Base-by-base conservation (phyloP, 2,113 vertebrate genomes). In the Thryonomys swinderianus region DNA sequence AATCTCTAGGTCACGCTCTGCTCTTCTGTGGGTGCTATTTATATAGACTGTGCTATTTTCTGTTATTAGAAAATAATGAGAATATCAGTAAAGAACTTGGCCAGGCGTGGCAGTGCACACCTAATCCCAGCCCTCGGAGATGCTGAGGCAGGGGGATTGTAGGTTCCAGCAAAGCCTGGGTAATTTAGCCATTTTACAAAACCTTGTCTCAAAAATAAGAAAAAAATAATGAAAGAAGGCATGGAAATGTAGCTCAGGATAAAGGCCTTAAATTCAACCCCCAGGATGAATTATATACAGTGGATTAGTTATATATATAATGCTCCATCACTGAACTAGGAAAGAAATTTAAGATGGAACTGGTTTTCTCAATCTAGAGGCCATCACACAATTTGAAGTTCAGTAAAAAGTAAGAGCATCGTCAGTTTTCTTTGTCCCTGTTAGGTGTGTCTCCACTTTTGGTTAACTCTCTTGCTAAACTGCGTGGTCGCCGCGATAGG, bases 361-460 rank as follows among this genome's bases (percentile, higher is more conserved):
- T 89, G 48, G 11, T 90, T 32, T 76, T 93, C 18, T 66, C 11
- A 76, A 7, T 40, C 51, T 69, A n/a, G 0, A 67, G 82, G 11
- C 18, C 18, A 83, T 11, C 42, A 14, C 42, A 55, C 73, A 88
- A 85, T 4, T 32, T 32, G n/a, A 85, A 18, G 51, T n/a, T 80
- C 18, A 62, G 20, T 23, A 45, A 85, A 74, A 25, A 90, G 45
- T 80, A 51, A 18, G 12, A 23, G 14, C 64, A 57, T 74, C 42
- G 0, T 53, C 45, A 37, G n/a, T 66, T 64, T 95, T 82, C 5
- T 5, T 86, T 79, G 34, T 66, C 7, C 8, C 45, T 34, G 73
- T 95, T 93, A 91, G n/a, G 62, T 13, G 7, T 23, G 3, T 94
- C 57, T 93, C 90, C 45, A 71, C 78, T 95, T 95, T 84, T 74